These are phyloP conservation scores for Ramphastos sulfuratus DNA, from an alignment of 2,113 vertebrate genomes.

Conservation along the genomic window DNA sequence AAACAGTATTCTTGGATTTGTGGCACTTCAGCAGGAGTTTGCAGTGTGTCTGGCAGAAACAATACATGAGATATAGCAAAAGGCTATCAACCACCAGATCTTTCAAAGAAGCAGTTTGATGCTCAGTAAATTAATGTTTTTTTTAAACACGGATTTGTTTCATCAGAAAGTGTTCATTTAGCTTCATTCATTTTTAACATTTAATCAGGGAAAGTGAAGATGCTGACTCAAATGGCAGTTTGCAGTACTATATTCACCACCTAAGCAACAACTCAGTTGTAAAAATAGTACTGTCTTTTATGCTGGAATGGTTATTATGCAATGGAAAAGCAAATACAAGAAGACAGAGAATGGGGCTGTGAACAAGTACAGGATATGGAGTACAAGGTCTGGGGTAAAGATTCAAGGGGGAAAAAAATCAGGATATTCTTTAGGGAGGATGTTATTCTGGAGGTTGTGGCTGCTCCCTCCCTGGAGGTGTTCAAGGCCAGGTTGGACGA, in stretches of 20 bases:
- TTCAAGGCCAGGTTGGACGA: too few relatives aligned
- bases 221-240: neutral
- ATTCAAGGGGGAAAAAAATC: neutral
- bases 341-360: accelerated
- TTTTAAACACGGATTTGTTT: neutral
- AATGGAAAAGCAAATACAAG: neutral
- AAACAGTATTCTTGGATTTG: neutral
- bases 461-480: too few relatives aligned
- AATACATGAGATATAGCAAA: neutral
- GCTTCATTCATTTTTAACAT: neutral
- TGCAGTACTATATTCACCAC: neutral
- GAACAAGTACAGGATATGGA: neutral
- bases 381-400: neutral
- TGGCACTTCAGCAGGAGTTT: neutral
- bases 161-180: neutral
- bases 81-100: neutral
- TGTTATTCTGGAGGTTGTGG: neutral
- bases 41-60: neutral
- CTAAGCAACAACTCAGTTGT: neutral
- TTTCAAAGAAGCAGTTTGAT: neutral
- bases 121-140: neutral
- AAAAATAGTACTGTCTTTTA: neutral
- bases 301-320: neutral
- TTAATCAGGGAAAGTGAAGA: neutral
- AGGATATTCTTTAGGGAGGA: neutral